Evolutionary conservation across 1,140 invertebrate genomes (phyloP), one percentile per base, ranked within the genome.

Genomic region (Brachionus sp.): DNA sequence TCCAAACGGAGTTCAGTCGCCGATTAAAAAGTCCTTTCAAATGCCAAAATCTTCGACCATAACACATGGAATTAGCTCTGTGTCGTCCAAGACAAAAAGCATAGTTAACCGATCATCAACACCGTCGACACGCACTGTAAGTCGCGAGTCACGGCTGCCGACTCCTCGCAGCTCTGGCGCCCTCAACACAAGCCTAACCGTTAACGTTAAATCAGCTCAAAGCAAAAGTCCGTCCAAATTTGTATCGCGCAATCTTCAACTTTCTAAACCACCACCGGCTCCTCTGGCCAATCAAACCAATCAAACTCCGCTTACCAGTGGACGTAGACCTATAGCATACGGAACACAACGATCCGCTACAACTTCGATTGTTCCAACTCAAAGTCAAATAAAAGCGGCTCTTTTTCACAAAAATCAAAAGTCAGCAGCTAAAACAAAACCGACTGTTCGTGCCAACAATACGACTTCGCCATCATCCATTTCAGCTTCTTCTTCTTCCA

Each of bases 331-430:
- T 5, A 23, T 46, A 6, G 70, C 77, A 5, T 80, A 80, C 50
- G 77, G 77, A 4, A n/a, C 46, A 13, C 77, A 66, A 13, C 19
- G 77, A 62, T 80, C 77, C 0, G 50, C 50, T 1, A 80, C 77
- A 3, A 80, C 77, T 80, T 80, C 77, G 0, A 80, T 80, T 19
- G 77, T 80, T 37, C 77, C 77, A 2, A 37, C 7, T 19, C 77
- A 37, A 10, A 53, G 39, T 23, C 44, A 78, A 23, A 78, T 53
- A 33, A 80, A 62, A 80, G 46, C 77, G 57, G 50, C 70, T 0
- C n/a, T 75, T 0, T 46, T 46, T n/a, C 16, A 75, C 9, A 75
- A 75, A 44, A 75, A 75, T 39, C 66, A 44, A 73, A 37, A 73
- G 7, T 39, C 9, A 29, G 23, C 29, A 64, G 16, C 57, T 9